phyloP scores from a whole-genome alignment of 2,113 vertebrate species.

The Amphiprion ocellaris region DNA sequence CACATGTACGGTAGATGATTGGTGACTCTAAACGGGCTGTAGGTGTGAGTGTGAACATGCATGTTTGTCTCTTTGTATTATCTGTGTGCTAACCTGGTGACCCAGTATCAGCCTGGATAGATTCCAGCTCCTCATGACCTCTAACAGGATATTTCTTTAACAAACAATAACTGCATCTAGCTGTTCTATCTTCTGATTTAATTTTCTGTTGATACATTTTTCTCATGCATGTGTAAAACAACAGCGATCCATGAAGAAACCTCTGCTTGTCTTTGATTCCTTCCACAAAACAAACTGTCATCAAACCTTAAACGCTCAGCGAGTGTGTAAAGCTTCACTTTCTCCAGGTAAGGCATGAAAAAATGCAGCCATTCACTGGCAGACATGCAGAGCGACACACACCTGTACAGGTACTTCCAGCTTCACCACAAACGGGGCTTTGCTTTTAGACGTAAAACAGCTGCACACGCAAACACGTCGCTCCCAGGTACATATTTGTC shows the following conservation, averaged over 20 bases:
- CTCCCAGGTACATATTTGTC: slow-evolving; percentile 19
- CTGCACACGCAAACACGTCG: slow-evolving; percentile 38
- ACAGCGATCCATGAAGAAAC: slow-evolving; percentile 9
- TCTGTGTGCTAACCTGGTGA: too few species aligned
- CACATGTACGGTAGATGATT: too few species aligned
- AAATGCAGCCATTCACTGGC: slow-evolving; percentile 38
- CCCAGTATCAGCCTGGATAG: too few species aligned
- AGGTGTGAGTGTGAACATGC: too few species aligned
- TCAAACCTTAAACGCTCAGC: slow-evolving; percentile 20
- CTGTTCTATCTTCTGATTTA: too few species aligned
- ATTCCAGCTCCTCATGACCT: too few species aligned
- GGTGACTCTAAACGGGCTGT: too few species aligned
- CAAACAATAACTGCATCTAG: too few species aligned
- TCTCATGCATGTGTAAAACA: not conserved
- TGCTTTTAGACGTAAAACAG: slow-evolving; percentile 54
- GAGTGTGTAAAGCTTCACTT: slow-evolving; percentile 30
- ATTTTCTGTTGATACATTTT: not conserved
- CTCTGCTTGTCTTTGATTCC: not conserved
- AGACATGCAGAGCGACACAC: slow-evolving; percentile 13
- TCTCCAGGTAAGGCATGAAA: slow-evolving; percentile 53
- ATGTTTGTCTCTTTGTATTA: too few species aligned
- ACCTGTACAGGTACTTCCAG: slow-evolving; percentile 46
- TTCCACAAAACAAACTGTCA: slow-evolving; percentile 24
- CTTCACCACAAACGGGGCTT: slow-evolving; percentile 54
- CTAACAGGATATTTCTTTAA: too few species aligned